Evolutionary conservation across 92 coral and sea anemone species (phyloP).

Genomic region (Hydrozoanthus gracilis): DNA sequence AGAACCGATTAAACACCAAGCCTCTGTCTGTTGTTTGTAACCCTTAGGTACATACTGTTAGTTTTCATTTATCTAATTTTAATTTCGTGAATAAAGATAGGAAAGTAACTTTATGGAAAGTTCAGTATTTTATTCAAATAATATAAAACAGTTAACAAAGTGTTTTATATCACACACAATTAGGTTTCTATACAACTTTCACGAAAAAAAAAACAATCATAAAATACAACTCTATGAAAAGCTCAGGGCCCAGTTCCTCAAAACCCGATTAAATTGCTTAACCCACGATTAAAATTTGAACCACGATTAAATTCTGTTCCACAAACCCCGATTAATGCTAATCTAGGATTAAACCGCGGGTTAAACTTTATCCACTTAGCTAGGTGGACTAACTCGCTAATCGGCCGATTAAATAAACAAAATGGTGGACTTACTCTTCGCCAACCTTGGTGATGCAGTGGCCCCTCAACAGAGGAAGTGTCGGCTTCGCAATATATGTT

Average conservation of each 20-base stretch:
- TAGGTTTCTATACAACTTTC: background rate
- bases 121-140: background rate
- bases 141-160: background rate
- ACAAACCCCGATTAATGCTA: too few species aligned
- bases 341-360: too few species aligned
- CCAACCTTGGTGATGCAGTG: too few species aligned
- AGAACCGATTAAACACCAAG: slow-evolving; percentile 16
- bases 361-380: too few species aligned
- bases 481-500: too few species aligned
- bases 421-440: too few species aligned
- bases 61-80: background rate
- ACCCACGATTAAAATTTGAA: too few species aligned
- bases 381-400: too few species aligned
- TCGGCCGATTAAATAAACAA: too few species aligned
- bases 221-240: background rate
- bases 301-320: too few species aligned
- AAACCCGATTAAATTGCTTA: too few species aligned
- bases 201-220: background rate
- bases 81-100: background rate
- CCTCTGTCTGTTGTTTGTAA: background rate
- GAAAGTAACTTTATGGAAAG: background rate
- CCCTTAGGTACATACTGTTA: slow-evolving; percentile 12
- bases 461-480: too few species aligned
- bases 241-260: background rate
- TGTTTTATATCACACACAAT: slow-evolving; percentile 1